phyloP scores from a whole-genome alignment of 2,113 vertebrate species.

The Rhabdomys dilectus region DNA sequence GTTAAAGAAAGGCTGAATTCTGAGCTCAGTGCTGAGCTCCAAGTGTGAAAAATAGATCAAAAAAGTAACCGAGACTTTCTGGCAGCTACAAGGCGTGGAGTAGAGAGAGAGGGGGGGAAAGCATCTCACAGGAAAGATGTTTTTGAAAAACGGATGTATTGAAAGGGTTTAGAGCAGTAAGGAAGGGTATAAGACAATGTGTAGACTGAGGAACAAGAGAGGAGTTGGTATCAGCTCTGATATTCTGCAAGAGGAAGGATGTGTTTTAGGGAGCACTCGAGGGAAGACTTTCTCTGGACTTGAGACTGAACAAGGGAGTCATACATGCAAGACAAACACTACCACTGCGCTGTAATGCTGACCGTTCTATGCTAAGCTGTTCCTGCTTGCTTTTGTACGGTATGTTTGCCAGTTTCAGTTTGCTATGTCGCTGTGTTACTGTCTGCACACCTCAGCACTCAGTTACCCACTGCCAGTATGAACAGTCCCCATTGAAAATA shows the following conservation, averaged over 20 bases:
- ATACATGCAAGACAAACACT: background rate
- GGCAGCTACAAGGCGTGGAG: background rate
- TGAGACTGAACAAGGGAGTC: background rate
- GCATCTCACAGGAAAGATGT: background rate
- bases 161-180: background rate
- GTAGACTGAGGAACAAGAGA: background rate
- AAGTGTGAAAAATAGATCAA: background rate
- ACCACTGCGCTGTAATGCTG: no score
- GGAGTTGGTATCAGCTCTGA: background rate
- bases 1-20: background rate
- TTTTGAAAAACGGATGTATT: background rate
- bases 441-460: background rate
- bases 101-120: background rate
- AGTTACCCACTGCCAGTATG: background rate
- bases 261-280: background rate
- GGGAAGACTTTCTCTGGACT: background rate
- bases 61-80: background rate
- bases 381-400: background rate
- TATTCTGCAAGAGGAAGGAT: background rate
- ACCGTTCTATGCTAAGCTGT: background rate
- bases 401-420: background rate
- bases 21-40: background rate
- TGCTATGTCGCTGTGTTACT: rapidly evolving
- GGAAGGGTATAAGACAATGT: background rate
- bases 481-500: constrained; percentile 12